Conservation (phyloP, 2,113 vertebrate genomes). For the Spermophilus dauricus region DNA sequence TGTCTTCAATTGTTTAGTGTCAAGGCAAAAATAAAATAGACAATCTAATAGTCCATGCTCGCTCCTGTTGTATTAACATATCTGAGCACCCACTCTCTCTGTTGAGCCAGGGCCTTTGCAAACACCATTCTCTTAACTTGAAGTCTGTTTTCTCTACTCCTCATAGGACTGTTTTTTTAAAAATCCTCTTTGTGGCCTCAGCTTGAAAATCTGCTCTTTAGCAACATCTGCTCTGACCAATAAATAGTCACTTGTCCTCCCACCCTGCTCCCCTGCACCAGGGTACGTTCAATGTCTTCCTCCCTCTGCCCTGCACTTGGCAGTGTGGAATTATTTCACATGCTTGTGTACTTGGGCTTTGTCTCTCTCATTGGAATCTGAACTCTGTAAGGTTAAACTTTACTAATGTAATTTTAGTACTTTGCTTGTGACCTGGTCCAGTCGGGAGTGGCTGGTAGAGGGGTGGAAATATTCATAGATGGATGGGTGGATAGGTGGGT, state of each 20-base stretch:
- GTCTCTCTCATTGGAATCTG: not conserved
- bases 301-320: not conserved
- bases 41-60: not conserved
- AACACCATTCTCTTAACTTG: not conserved
- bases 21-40: constrained; percentile 34
- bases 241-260: no score
- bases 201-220: not conserved
- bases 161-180: not conserved
- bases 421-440: not conserved
- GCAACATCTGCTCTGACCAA: rapidly evolving
- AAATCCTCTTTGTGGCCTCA: not conserved
- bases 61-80: not conserved
- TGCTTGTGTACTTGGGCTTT: not conserved
- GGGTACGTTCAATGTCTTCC: rapidly evolving
- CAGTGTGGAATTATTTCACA: not conserved
- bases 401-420: not conserved
- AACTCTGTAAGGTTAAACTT: not conserved
- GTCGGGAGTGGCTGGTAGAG: not conserved
- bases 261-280: rapidly evolving
- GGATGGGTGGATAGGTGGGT: not conserved
- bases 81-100: not conserved
- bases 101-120: not conserved
- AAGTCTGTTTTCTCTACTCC: not conserved
- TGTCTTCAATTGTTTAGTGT: not conserved
- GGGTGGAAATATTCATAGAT: not conserved